Conservation (phyloP, 1,140 invertebrate genomes). For the Cyclargus thomasi region DNA sequence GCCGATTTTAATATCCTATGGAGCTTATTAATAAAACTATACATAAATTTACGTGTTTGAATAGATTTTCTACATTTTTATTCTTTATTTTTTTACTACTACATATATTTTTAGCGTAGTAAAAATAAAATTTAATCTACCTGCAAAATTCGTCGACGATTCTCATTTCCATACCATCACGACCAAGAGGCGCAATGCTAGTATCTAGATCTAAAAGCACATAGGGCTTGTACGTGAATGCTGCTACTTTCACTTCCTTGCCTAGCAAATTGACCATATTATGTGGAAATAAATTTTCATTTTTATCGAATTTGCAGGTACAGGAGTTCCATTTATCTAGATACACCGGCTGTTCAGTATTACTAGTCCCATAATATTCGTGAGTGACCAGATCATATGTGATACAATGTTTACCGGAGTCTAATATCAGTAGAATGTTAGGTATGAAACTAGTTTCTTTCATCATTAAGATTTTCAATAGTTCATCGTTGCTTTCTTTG, state of each 20-base stretch:
- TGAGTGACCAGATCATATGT: slow-evolving; percentile 53
- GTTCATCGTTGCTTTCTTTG: slow-evolving; percentile 23
- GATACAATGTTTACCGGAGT: slow-evolving; percentile 30
- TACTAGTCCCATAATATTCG: slow-evolving; percentile 46
- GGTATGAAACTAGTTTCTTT: slow-evolving; percentile 44
- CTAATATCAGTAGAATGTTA: slow-evolving; percentile 51
- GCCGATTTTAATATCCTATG: no score
- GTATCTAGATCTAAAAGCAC: slow-evolving; percentile 52
- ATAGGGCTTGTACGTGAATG: slow-evolving; percentile 65
- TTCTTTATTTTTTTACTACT: no score
- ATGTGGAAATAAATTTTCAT: slow-evolving; percentile 53
- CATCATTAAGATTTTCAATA: slow-evolving; percentile 40
- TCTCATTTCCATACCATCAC: slow-evolving; percentile 59
- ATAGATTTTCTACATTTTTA: no score
- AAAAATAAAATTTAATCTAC: slow-evolving; percentile 27
- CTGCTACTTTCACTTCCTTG: slow-evolving; percentile 52
- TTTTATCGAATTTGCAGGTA: slow-evolving; percentile 36
- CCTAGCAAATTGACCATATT: slow-evolving; percentile 54
- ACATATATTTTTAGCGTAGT: no score
- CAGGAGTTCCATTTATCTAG: slow-evolving; percentile 58
- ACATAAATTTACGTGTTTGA: no score
- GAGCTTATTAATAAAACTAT: no score
- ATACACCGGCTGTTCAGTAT: slow-evolving; percentile 33
- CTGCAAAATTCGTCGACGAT: slow-evolving; percentile 65
- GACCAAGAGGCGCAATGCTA: slow-evolving; percentile 33